These are phyloP conservation scores for Ecdyonurus torrentis DNA, from an alignment of 2,888 invertebrate genomes.

Conservation along the genomic window DNA sequence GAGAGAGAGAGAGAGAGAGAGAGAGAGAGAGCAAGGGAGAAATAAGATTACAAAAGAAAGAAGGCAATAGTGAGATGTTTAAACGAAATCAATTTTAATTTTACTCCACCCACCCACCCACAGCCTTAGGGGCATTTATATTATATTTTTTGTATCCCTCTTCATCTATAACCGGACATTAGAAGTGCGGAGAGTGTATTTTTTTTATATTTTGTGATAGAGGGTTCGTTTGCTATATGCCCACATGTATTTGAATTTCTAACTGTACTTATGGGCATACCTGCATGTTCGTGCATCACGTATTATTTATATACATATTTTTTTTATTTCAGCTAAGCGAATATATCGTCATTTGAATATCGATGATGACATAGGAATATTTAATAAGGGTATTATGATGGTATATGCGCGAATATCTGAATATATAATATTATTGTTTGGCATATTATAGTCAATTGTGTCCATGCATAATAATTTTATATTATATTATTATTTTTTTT, in stretches of 20 bases:
- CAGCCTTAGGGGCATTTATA: neutral
- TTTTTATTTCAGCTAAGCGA: neutral
- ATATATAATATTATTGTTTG: too few species aligned
- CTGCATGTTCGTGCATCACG: neutral
- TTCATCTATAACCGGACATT: neutral
- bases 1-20: too few species aligned
- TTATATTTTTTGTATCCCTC: too few species aligned
- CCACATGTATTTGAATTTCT: neutral
- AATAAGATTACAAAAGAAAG: neutral
- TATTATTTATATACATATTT: too few species aligned
- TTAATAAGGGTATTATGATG: neutral
- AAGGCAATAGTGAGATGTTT: slow-evolving; percentile 6
- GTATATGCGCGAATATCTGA: too few species aligned
- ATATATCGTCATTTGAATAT: neutral
- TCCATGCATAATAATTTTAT: too few species aligned
- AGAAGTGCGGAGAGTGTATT: neutral
- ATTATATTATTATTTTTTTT: too few species aligned
- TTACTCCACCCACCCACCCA: neutral
- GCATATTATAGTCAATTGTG: too few species aligned
- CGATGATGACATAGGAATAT: neutral
- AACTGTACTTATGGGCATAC: neutral
- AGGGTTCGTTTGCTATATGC: neutral
- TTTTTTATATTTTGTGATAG: neutral
- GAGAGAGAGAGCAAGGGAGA: too few species aligned
- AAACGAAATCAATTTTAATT: slow-evolving; percentile 10